Evolutionary conservation across 2,797 vertebrate genomes (phyloP).

Genomic region (Coluber constrictor): DNA sequence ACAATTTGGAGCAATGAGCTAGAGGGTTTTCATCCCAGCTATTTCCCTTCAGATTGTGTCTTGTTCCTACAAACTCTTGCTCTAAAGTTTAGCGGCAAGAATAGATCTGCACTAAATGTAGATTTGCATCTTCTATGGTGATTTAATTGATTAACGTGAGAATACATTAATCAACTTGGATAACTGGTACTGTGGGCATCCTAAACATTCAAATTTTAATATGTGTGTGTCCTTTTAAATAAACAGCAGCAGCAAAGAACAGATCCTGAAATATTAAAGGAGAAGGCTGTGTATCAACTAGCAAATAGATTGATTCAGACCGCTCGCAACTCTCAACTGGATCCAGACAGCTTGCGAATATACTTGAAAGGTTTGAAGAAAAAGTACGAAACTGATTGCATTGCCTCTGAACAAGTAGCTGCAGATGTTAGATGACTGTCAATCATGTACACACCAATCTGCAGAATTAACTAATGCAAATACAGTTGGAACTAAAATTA

Average conservation of each 20-base stretch:
- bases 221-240: conserved; percentile 34
- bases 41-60: not conserved
- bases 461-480: conserved; percentile 17
- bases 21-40: not conserved
- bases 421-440: conserved; percentile 38
- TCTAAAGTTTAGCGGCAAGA: not conserved
- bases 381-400: conserved; percentile 78
- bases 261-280: conserved; percentile 76
- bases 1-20: not conserved
- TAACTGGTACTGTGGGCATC: conserved; percentile 3
- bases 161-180: not conserved
- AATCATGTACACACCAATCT: not conserved
- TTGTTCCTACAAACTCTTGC: not conserved
- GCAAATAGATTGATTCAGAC: conserved; percentile 86
- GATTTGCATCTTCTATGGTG: not conserved
- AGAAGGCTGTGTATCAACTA: conserved; percentile 83
- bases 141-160: not conserved
- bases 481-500: conserved; percentile 9
- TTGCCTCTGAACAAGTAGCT: conserved; percentile 43
- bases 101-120: not conserved
- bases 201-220: conserved; percentile 36
- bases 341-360: conserved; percentile 82
- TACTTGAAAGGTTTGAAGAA: conserved; percentile 87
- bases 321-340: conserved; percentile 88
- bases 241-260: conserved; percentile 80